Evolutionary conservation across 2,888 invertebrate genomes (phyloP).

Genomic region (Hydraecia micacea): DNA sequence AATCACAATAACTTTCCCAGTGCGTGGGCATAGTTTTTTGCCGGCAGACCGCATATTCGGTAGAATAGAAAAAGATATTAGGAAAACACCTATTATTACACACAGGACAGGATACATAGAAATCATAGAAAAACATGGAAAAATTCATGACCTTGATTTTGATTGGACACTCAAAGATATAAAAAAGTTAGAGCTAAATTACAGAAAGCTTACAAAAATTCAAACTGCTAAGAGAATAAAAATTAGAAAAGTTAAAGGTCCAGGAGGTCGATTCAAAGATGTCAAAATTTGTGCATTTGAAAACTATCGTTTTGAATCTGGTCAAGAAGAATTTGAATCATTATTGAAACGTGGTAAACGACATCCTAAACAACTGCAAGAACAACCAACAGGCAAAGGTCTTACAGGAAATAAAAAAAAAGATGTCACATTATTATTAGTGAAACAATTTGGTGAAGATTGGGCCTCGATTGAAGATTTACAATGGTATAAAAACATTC

Average conservation of each 20-base stretch:
- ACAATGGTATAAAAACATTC: constrained; percentile 41
- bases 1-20: constrained; percentile 31
- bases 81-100: constrained; percentile 39
- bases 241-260: too few relatives aligned
- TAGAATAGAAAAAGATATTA: background rate
- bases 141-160: constrained; percentile 3
- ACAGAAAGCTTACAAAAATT: background rate
- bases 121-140: constrained; percentile 14
- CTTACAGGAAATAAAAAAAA: constrained; percentile 30
- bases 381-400: constrained; percentile 29
- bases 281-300: too few relatives aligned
- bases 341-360: constrained; percentile 27
- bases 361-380: constrained; percentile 28
- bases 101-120: constrained; percentile 10
- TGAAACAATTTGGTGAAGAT: constrained; percentile 39
- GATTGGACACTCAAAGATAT: constrained; percentile 31
- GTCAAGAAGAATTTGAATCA: constrained; percentile 26
- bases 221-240: too few relatives aligned
- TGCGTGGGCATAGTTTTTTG: constrained; percentile 56
- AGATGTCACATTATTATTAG: constrained; percentile 26
- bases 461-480: constrained; percentile 35
- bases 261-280: too few relatives aligned
- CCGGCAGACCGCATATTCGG: constrained; percentile 52
- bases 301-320: background rate
- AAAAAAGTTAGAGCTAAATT: constrained; percentile 25